phyloP scores from a whole-genome alignment of 2,797 vertebrate species.

The Esox masquinongy region DNA sequence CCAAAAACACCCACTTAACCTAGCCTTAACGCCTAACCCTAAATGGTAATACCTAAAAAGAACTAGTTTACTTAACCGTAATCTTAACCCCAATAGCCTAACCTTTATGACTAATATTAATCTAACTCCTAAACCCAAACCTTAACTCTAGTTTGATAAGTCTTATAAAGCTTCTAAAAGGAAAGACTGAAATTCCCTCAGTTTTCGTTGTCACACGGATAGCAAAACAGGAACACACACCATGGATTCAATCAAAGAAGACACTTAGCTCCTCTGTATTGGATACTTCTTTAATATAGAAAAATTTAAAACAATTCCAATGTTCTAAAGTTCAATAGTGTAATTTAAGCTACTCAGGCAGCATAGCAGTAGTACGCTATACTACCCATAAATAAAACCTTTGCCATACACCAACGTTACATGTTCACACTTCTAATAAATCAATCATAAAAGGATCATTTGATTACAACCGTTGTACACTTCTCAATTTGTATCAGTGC shows the following conservation, averaged over 20 bases:
- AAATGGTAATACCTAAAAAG: too few relatives aligned
- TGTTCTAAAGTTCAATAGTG: conserved; percentile 44
- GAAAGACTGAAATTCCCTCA: not conserved
- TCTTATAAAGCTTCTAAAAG: too few relatives aligned
- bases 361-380: conserved; percentile 34
- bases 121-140: too few relatives aligned
- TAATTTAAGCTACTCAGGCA: conserved; percentile 45
- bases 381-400: conserved; percentile 64
- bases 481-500: conserved; percentile 16
- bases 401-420: conserved; percentile 48
- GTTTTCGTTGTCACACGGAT: not conserved
- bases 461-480: conserved; percentile 28
- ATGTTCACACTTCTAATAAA: conserved; percentile 41
- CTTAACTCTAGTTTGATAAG: too few relatives aligned
- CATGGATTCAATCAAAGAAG: conserved; percentile 4
- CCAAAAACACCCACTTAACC: conserved; percentile 8
- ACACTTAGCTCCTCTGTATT: conserved; percentile 23
- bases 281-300: conserved; percentile 61
- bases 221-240: conserved; percentile 4
- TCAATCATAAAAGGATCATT: conserved; percentile 14
- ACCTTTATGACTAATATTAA: too few relatives aligned
- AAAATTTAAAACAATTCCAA: conserved; percentile 36
- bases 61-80: too few relatives aligned
- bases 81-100: too few relatives aligned
- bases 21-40: too few relatives aligned